Base-by-base conservation (phyloP, 1,140 invertebrate species). In the Hirudo medicinalis region DNA sequence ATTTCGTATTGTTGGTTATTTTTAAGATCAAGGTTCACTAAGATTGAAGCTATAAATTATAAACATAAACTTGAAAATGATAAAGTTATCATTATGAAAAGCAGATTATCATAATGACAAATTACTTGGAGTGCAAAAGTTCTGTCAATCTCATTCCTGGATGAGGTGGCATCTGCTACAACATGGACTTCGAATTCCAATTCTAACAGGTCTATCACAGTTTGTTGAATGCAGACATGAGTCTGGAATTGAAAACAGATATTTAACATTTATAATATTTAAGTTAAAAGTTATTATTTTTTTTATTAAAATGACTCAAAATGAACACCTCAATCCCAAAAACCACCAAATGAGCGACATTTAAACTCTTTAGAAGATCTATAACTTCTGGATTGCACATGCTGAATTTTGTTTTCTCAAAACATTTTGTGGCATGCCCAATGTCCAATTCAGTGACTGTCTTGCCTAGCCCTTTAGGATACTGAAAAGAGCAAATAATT, bases 171-270 rank as follows among this genome's bases (percentile, higher is more conserved):
- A 80, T 95, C 92, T 43, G 90, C 92, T 9, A 93, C 84, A 49
- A 92, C 82, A 81, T 94, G 91, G 0, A 94, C 91, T 74, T 87
- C 83, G 70, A 85, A 84, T 43, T 86, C 86, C 70, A 83, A 81
- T 13, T 85, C 83, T 22, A 90, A 78, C 0, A 94, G 82, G 80
- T 92, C 89, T 57, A 92, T 87, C 0, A 89, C 90, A 0, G 91
- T 93, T 78, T 92, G 90, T 78, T 92, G 90, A 15, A 95, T 85
- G 78, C 91, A 94, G 19, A 93, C 88, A 79, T 95, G 92, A 0
- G 91, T 85, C 80, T 82, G 72, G 25, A 78, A 74, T n/a, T 6
- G 43, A 5, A 67, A 67, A n/a, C 9, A 36, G 6, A 73, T 73
- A 22, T 25, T 40, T 22, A 25, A 15, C 11, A 63, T 25, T 63